These are phyloP conservation scores for Paragorgia papillata DNA, from an alignment of 92 coral and sea anemone genomes.

Conservation along the genomic window DNA sequence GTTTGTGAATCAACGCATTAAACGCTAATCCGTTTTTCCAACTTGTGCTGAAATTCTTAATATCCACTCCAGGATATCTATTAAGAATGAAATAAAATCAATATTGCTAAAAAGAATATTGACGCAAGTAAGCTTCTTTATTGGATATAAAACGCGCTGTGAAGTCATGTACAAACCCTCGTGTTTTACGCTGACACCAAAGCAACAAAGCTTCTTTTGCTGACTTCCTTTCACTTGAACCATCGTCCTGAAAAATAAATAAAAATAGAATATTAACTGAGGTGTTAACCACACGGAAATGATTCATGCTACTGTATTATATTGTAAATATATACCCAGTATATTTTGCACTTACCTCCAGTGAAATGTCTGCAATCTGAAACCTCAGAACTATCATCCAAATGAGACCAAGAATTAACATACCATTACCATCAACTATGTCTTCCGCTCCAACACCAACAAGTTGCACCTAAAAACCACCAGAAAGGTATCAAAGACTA, in stretches of 20 bases:
- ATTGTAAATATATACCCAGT: no score
- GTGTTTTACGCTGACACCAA: conserved; percentile 98
- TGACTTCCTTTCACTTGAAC: conserved; percentile 90
- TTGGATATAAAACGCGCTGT: no score
- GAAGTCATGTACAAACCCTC: conserved; percentile 69
- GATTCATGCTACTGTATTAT: no score
- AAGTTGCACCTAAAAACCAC: conserved; percentile 83
- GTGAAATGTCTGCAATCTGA: conserved; percentile 93
- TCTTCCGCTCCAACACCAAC: conserved; percentile 98
- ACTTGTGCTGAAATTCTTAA: conserved; percentile 92
- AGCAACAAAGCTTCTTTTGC: conserved; percentile 95
- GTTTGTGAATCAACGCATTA: conserved; percentile 94
- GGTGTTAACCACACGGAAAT: neutral
- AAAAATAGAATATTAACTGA: neutral
- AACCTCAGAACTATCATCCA: conserved; percentile 95
- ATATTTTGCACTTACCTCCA: conserved; percentile 78
- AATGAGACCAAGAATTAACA: conserved; percentile 82
- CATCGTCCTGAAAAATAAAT: conserved; percentile 73
- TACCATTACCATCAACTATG: conserved; percentile 94
- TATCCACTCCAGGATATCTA: conserved; percentile 94
- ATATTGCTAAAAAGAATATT: neutral
- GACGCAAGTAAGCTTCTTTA: no score
- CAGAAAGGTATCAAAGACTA: neutral
- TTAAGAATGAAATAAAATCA: neutral
- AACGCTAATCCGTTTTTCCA: conserved; percentile 98